Evolutionary conservation across 2,888 invertebrate genomes (phyloP), one percentile per base, ranked within the genome.

Genomic region (Habrosyne pyritoides): DNA sequence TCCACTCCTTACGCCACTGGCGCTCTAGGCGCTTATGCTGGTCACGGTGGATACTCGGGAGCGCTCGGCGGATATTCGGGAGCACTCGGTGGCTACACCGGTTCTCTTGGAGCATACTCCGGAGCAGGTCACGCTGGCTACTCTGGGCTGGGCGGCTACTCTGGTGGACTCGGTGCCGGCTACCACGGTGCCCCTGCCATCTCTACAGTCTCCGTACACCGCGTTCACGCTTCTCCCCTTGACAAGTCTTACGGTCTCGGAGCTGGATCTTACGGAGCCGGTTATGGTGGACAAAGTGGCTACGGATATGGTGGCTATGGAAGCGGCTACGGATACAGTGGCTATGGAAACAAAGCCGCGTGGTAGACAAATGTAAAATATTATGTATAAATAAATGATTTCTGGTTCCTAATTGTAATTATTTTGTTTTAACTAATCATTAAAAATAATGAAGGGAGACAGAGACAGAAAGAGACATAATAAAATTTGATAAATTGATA

Each of bases 181-280:
- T 66, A 69, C 50, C 60, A 59, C 18, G 56, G 28, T 36, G 67
- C 77, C 2, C 79, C 74, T 28, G 84, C 84, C 0, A 48, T 84
- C 12, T 85, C 86, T 0, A 69, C 75, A 10, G 80, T 84, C 0
- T 84, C 84, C 2, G 82, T 81, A 50, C 83, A 83, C 64, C 78
- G 79, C 59, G 71, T 83, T 0, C 83, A 83, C 57, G 72, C 78
- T 0, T 63, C 82, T 2, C 81, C 81, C 0, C 26, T 78, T 12
- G 66, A 78, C 22, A 77, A 74, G 53, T 72, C 81, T 2, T 80
- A 79, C 50, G 70, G 42, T 42, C 42, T 69, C 2, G 65, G 79
- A 0, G 75, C 80, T 7, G 58, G 77, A 1, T 60, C 69, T 2
- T 77, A 79, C 52, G 70, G 71, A 18, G 12, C 42, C 8, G 67